Evolutionary conservation across 2,888 invertebrate genomes (phyloP), one percentile per base, ranked within the genome.

Genomic region (Pomacea canaliculata): DNA sequence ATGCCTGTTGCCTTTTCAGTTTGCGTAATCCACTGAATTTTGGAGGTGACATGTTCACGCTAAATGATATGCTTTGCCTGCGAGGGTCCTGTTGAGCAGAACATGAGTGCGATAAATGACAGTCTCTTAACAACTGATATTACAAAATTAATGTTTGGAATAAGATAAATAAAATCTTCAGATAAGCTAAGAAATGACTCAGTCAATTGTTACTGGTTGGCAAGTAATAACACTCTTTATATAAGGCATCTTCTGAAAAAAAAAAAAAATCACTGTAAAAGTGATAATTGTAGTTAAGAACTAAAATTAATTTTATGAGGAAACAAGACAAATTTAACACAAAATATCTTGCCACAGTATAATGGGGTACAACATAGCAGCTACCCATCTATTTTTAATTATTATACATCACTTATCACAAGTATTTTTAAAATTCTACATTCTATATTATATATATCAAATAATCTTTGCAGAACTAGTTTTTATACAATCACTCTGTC

Each of bases 31-130:
- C 69, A 59, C 70, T 70, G 12, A 49, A 66, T 51, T 75, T 77
- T 71, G 78, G 80, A 10, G 88, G 89, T 49, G 87, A 86, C 81
- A 87, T 86, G 23, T 86, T 78, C 60, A 88, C 83, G 73, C 74
- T 86, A 78, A 85, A 88, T 1, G 86, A 80, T 46, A 87, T 79
- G 74, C 84, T 86, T 46, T 86, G 83, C 37, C 83, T 75, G 48
- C 80, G 76, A 46, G 77, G 74, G 27, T 79, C 73, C 85, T 85
- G 82, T 71, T 79, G 80, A 10, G 37, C 37, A 37, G 18, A 77
- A 46, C 51, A 67, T 48, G 9, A 68, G 51, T 13, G 51, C 66
- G 9, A 19, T 12, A 67, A 37, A 56, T 68, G 59, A 18, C 27
- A 23, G 27, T 19, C 27, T 63, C 12, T 23, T 23, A 23, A 18